A percentile compares a stretch with the other conserved stretches of the same genome.
phyloP scores from a whole-genome alignment of 2,888 invertebrate species.

The Ectemnius continuus region DNA sequence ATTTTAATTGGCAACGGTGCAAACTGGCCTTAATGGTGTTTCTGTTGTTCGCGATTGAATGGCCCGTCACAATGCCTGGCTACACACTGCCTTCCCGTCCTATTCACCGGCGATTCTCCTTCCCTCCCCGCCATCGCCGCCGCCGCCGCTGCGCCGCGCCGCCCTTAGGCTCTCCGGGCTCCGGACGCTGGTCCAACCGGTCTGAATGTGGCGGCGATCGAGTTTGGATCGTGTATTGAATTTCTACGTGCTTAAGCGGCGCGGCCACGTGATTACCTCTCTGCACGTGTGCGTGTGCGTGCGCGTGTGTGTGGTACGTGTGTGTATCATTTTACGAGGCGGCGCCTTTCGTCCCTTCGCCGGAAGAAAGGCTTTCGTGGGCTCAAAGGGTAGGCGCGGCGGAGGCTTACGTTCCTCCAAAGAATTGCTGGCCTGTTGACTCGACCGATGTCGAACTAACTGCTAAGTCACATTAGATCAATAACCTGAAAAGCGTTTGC shows the following conservation, averaged over 20 bases:
- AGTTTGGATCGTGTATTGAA: conserved; percentile 59
- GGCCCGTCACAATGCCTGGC: conserved; percentile 48
- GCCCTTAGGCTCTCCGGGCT: too few species aligned
- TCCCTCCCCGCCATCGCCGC: too few species aligned
- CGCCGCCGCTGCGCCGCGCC: too few species aligned
- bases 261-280: conserved; percentile 46
- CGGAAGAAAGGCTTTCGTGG: too few species aligned
- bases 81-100: conserved; percentile 46
- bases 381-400: too few species aligned
- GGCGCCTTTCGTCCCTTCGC: conserved; percentile 18
- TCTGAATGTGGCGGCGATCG: conserved; percentile 34
- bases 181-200: too few species aligned
- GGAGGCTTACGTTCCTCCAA: too few species aligned
- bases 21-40: conserved; percentile 58
- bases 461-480: conserved; percentile 7
- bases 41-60: conserved; percentile 59
- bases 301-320: background rate
- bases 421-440: too few species aligned
- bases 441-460: background rate
- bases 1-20: conserved; percentile 58
- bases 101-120: conserved; percentile 43
- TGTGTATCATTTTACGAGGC: conserved; percentile 20
- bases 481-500: background rate
- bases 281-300: too few species aligned
- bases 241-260: conserved; percentile 52